Evolutionary conservation across 1,140 invertebrate species (phyloP).

Genomic region (Drosophila pallidifrons): DNA sequence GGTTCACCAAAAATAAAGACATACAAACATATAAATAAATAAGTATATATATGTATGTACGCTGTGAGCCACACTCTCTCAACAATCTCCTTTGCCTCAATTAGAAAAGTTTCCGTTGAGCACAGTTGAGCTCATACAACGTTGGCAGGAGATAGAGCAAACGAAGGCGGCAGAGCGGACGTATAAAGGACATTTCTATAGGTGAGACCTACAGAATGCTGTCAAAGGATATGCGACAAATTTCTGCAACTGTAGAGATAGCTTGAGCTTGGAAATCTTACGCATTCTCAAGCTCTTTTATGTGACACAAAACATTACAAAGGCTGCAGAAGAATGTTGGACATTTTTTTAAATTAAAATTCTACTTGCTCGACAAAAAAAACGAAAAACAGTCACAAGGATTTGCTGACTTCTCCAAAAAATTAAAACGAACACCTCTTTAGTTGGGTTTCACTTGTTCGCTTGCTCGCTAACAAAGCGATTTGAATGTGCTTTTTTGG

Average conservation of each 20-base stretch:
- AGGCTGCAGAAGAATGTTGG: constrained; percentile 12
- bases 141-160: not conserved
- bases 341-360: constrained; percentile 27
- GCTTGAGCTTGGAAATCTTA: constrained; percentile 22
- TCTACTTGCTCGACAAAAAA: constrained; percentile 6
- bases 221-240: constrained; percentile 20
- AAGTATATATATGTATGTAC: constrained; percentile 19
- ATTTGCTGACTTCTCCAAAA: not conserved
- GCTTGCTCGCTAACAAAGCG: not conserved
- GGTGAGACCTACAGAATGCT: constrained; percentile 2
- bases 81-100: constrained; percentile 67
- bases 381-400: too few relatives aligned
- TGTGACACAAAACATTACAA: constrained; percentile 12
- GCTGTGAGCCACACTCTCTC: constrained; percentile 45
- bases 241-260: constrained; percentile 24
- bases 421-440: constrained; percentile 5
- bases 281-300: constrained; percentile 11
- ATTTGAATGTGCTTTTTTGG: constrained; percentile 7
- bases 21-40: constrained; percentile 22
- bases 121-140: constrained; percentile 35
- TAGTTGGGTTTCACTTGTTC: constrained; percentile 1
- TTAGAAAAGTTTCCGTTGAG: constrained; percentile 68
- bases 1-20: not conserved
- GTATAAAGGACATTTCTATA: constrained; percentile 13
- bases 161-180: not conserved